Base-by-base conservation (phyloP, 2,888 invertebrate genomes). In the Neocrepidodera transversa region DNA sequence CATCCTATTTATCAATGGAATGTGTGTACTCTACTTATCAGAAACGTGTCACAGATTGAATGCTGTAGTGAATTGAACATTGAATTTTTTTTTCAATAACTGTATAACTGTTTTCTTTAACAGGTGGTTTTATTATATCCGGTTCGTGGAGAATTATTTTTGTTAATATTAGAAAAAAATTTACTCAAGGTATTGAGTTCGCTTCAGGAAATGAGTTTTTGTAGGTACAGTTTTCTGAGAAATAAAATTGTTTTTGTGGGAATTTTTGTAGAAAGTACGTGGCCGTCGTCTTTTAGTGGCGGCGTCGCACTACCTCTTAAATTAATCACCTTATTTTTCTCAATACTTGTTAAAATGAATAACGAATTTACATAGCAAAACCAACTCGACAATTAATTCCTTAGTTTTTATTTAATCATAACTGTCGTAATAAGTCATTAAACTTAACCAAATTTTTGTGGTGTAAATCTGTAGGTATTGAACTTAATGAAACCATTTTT, bases 1-100 rank as follows among this genome's bases (percentile, higher is more conserved):
- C 13, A 7, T 10, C 45, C 26, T 45, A 47, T 58, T 58, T 52
- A 58, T 58, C 52, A 58, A 58, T 47, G 53, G 32, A 58, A 53
- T 58, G 40, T 53, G 51, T 23, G 20, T 52, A 40, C 40, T 35
- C 20, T 47, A 30, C 52, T 47, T 52, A 45, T 48, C 18, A 58
- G 36, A 58, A 58, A 58, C 58, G 26, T 47, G 45, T 47, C 50
- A 47, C 51, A 52, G 43, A 51, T 58, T 58, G 17, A 58, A 28
- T 32, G 20, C 30, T 51, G 57, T 43, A 28, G 36, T 58, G 18
- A 58, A 58, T 49, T 26, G 40, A 18, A 23, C 17, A 42, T 50
- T 49, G 11, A 40, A 55, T 16, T 26, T 43, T 49, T 28, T 36
- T 49, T n/a, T n/a, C 35, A 32, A 23, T 26, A 26, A 38, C 8